Conservation (phyloP, 1,140 invertebrate genomes). For the Mycetomoellerius zeteki region DNA sequence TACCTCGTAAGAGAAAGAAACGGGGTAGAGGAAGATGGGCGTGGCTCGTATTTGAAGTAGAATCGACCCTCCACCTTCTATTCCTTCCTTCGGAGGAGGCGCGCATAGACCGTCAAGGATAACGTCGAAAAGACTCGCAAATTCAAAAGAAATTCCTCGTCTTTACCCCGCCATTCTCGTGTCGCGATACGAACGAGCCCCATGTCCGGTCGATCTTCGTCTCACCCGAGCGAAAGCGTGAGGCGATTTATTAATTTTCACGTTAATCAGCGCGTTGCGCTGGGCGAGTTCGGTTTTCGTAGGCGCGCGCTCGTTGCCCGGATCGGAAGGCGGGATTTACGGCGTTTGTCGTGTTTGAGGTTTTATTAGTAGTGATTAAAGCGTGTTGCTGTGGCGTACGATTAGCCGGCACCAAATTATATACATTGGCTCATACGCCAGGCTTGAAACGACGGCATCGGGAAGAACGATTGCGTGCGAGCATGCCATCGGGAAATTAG, state of each 20-base stretch:
- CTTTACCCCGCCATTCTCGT: conserved; percentile 73
- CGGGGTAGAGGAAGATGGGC: conserved; percentile 77
- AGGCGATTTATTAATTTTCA: conserved; percentile 64
- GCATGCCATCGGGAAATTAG: conserved; percentile 53
- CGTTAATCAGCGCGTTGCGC: conserved; percentile 55
- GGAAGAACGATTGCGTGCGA: conserved; percentile 5
- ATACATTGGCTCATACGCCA: conserved; percentile 25
- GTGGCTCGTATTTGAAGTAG: conserved; percentile 83
- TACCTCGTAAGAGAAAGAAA: conserved; percentile 68
- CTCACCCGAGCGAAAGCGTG: not conserved
- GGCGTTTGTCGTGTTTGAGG: conserved; percentile 54
- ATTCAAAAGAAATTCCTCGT: conserved; percentile 64
- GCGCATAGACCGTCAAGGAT: conserved; percentile 40
- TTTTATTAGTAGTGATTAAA: conserved; percentile 61
- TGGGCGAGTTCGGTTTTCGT: conserved; percentile 31
- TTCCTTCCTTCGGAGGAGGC: conserved; percentile 57
- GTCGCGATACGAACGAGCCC: conserved; percentile 50
- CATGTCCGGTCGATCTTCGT: conserved; percentile 19
- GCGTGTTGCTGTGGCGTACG: conserved; percentile 19
- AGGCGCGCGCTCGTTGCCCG: conserved; percentile 17
- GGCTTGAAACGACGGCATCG: conserved; percentile 27
- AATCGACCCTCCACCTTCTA: conserved; percentile 80
- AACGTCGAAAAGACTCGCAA: conserved; percentile 61
- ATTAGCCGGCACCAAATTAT: conserved; percentile 57
- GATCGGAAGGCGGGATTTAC: conserved; percentile 52